phyloP scores from a whole-genome alignment of 2,113 vertebrate species.

The Smithornis capensis region DNA sequence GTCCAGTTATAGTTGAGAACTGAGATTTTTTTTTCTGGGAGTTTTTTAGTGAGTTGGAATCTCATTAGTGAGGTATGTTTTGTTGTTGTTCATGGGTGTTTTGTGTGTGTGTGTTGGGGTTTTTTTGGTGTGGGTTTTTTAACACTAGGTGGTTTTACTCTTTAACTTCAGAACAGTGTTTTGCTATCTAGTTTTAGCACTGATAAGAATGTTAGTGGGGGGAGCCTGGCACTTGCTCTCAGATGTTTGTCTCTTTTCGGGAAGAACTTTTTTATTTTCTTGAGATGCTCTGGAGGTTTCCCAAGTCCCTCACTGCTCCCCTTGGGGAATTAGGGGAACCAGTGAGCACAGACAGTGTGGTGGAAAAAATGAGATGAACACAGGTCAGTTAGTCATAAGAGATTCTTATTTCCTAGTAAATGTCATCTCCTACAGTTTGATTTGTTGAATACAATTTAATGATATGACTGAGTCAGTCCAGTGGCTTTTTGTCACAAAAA shows the following conservation, averaged over 20 bases:
- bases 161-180: neutral
- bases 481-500: neutral
- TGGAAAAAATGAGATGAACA: neutral
- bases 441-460: neutral
- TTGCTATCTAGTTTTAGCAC: neutral
- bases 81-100: neutral
- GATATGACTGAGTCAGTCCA: neutral
- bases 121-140: neutral
- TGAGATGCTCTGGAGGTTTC: neutral
- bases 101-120: neutral
- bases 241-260: neutral
- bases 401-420: neutral
- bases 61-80: neutral
- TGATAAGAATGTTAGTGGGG: neutral
- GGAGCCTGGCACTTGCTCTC: neutral
- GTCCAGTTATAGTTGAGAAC: neutral
- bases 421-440: neutral
- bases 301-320: neutral
- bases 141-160: neutral
- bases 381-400: neutral
- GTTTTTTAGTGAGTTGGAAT: neutral
- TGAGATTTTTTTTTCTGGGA: neutral
- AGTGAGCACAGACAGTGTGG: neutral
- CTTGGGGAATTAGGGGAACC: neutral
- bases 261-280: neutral